Evolutionary conservation across 2,888 invertebrate species (phyloP).

Genomic region (Gymnocheta viridis): DNA sequence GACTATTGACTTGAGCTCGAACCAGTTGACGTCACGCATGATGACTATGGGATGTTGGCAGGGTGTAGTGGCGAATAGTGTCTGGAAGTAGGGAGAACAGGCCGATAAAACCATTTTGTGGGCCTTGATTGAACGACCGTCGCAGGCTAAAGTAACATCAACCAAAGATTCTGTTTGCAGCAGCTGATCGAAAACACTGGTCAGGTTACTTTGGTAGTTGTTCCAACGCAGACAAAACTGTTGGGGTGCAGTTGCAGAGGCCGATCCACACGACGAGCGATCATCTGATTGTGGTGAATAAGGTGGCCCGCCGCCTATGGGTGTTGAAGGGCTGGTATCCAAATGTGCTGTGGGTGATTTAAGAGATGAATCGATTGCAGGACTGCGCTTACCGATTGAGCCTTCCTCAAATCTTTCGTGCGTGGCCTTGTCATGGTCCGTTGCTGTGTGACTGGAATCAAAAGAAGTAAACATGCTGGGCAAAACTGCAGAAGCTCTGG

Average conservation of each 20-base stretch:
- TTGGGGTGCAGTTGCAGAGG: conserved; percentile 82
- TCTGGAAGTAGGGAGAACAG: conserved; percentile 96
- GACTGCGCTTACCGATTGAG: neutral
- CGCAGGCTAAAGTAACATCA: conserved; percentile 95
- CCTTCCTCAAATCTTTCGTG: conserved; percentile 30
- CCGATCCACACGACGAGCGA: conserved; percentile 67
- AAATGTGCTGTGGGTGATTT: conserved; percentile 44
- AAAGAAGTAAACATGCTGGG: conserved; percentile 33
- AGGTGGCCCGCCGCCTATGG: conserved; percentile 56
- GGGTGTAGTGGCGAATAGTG: conserved; percentile 94
- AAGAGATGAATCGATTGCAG: neutral
- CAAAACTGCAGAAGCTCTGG: conserved; percentile 48
- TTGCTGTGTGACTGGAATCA: conserved; percentile 10
- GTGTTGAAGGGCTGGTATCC: conserved; percentile 40
- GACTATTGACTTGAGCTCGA: conserved; percentile 93
- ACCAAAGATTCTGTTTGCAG: conserved; percentile 94
- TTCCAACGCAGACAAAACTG: conserved; percentile 97
- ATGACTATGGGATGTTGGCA: conserved; percentile 97
- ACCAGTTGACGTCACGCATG: conserved; percentile 94
- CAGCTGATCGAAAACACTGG: conserved; percentile 91
- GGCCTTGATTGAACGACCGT: conserved; percentile 94
- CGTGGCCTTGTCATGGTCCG: neutral
- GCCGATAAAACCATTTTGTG: conserved; percentile 97
- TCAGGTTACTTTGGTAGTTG: conserved; percentile 94
- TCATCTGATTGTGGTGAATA: conserved; percentile 67